Conservation (phyloP, 2,888 invertebrate genomes). For the Coleophora deauratella region DNA sequence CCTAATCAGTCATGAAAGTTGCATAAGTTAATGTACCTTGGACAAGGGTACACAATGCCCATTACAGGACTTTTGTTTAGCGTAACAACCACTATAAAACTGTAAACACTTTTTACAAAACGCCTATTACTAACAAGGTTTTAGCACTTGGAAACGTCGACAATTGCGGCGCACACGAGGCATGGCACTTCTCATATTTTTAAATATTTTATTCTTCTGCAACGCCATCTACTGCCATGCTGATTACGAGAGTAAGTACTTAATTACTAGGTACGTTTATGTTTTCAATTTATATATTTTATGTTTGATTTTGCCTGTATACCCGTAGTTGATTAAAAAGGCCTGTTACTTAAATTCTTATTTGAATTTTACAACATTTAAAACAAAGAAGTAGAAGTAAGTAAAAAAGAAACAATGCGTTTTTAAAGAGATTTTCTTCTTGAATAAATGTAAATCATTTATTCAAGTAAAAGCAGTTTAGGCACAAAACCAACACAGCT, state of each 20-base stretch:
- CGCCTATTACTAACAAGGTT: conserved; percentile 6
- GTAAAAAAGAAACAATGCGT: too few species aligned
- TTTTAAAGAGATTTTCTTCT: too few species aligned
- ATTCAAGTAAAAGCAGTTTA: too few species aligned
- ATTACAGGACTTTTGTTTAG: conserved; percentile 27
- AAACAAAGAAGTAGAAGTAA: too few species aligned
- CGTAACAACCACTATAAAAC: conserved; percentile 26
- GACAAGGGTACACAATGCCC: conserved; percentile 30
- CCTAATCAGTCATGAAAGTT: conserved; percentile 14
- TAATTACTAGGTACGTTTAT: conserved; percentile 4
- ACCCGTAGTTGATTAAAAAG: too few species aligned
- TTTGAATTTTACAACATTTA: too few species aligned
- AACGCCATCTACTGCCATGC: conserved; percentile 30
- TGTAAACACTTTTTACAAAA: conserved; percentile 17
- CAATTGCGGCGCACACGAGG: conserved; percentile 17
- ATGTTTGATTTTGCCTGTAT: too few species aligned
- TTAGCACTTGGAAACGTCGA: conserved; percentile 12
- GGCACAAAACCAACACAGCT: too few species aligned
- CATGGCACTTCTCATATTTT: conserved; percentile 25
- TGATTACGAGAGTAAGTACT: conserved; percentile 45
- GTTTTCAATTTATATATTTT: too few species aligned
- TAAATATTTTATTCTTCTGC: conserved; percentile 21
- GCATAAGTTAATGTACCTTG: conserved; percentile 22
- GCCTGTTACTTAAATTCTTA: too few species aligned
- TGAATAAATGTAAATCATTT: too few species aligned